Evolutionary conservation across 2,113 vertebrate genomes (phyloP).

Genomic region (Tragelaphus strepsiceros): DNA sequence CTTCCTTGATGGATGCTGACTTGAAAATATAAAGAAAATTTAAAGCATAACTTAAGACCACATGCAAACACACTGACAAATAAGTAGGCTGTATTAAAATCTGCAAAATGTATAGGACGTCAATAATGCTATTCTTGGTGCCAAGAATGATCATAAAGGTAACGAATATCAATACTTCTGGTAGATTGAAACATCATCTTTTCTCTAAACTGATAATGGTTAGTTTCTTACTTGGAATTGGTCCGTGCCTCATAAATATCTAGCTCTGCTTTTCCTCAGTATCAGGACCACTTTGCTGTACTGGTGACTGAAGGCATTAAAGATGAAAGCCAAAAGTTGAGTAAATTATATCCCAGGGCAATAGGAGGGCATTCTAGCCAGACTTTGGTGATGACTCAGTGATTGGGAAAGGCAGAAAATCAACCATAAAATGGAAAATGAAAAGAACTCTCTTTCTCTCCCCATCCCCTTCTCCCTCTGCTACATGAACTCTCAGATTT

Average conservation of each 20-base stretch:
- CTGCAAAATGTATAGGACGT: background rate
- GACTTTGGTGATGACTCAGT: background rate
- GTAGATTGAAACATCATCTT: background rate
- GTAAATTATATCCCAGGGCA: background rate
- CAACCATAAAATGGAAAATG: background rate
- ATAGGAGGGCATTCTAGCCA: background rate
- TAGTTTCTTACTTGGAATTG: background rate
- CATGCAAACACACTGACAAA: slow-evolving; percentile 26
- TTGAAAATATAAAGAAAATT: background rate
- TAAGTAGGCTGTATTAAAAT: slow-evolving; percentile 45
- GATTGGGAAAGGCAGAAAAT: background rate
- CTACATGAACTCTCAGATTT: background rate
- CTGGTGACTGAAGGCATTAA: background rate
- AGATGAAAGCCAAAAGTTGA: background rate
- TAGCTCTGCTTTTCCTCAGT: background rate
- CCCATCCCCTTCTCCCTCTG: background rate
- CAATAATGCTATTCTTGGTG: background rate
- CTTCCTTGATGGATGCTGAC: background rate
- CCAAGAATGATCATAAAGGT: background rate
- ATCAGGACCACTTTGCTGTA: background rate
- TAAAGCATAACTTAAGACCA: slow-evolving; percentile 30
- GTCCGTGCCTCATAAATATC: background rate
- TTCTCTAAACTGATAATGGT: background rate
- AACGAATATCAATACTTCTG: background rate
- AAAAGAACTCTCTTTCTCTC: background rate